Percentiles rank a stretch among this genome's conserved stretches.
These are phyloP conservation scores for Luperina testacea DNA, from an alignment of 2,888 invertebrate species.

Conservation along the genomic window DNA sequence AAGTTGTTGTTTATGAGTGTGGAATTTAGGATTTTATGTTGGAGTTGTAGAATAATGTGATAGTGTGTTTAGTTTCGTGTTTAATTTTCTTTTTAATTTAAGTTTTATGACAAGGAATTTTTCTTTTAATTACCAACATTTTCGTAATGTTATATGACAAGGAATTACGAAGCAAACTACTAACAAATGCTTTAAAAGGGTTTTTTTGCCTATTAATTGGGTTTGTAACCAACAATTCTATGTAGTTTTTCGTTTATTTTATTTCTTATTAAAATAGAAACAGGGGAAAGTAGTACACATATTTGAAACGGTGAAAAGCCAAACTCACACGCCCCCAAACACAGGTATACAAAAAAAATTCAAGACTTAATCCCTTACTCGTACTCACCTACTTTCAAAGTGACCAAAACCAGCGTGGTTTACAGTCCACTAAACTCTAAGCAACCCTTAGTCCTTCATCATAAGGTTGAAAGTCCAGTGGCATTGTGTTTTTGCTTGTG, in stretches of 20 bases:
- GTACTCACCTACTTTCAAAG: constrained; percentile 64
- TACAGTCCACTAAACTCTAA: constrained; percentile 18
- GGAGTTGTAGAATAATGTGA: constrained; percentile 4
- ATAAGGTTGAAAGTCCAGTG: constrained; percentile 41
- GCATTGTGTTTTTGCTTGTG: constrained; percentile 33
- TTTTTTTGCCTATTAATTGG: background rate
- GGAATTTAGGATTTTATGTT: constrained; percentile 18
- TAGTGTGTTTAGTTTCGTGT: background rate
- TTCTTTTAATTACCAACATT: background rate
- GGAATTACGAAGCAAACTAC: background rate
- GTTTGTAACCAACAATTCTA: too few species aligned
- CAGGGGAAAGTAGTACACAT: background rate
- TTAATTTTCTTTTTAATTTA: too few species aligned
- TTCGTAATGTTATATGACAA: background rate
- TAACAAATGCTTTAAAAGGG: background rate
- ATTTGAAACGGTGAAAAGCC: background rate
- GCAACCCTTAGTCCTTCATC: background rate
- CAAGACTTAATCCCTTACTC: constrained; percentile 57
- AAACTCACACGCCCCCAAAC: constrained; percentile 8
- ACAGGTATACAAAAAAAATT: constrained; percentile 55
- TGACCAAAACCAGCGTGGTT: constrained; percentile 46
- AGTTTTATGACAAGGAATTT: too few species aligned
- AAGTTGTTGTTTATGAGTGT: constrained; percentile 48
- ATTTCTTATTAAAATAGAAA: background rate
- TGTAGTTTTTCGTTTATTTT: too few species aligned